phyloP scores from a whole-genome alignment of 2,888 invertebrate genomes.

The Gibbula magus region DNA sequence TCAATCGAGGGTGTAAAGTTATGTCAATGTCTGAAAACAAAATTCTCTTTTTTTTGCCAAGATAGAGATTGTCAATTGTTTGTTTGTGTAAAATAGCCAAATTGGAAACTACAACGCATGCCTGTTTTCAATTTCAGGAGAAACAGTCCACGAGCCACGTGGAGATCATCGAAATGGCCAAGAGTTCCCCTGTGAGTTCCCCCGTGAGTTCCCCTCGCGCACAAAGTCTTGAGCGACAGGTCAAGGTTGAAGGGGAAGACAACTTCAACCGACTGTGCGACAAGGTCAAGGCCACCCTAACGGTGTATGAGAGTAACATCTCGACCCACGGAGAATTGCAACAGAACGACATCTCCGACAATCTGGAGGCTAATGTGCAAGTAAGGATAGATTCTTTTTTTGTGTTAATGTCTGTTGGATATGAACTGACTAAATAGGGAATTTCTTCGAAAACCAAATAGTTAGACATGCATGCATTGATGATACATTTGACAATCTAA shows the following conservation, averaged over 20 bases:
- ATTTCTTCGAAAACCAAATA: not conserved
- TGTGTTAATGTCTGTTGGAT: not conserved
- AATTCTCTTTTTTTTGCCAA: too few relatives aligned
- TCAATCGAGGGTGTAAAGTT: too few relatives aligned
- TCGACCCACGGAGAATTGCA: conserved; percentile 57
- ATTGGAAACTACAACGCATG: too few relatives aligned
- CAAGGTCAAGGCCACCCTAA: conserved; percentile 51
- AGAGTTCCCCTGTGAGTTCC: conserved; percentile 37
- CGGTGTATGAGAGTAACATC: conserved; percentile 57
- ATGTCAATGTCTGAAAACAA: too few relatives aligned
- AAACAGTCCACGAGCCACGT: conserved; percentile 34
- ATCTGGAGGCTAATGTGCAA: conserved; percentile 61
- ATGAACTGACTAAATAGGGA: not conserved
- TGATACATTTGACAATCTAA: too few relatives aligned
- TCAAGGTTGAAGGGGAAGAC: conserved; percentile 41
- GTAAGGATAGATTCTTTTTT: conserved; percentile 38
- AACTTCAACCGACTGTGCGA: conserved; percentile 50
- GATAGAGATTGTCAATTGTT: too few relatives aligned
- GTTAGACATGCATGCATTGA: not conserved
- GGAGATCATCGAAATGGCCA: conserved; percentile 3
- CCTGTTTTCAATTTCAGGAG: conserved; percentile 27
- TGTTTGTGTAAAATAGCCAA: too few relatives aligned
- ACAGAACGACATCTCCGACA: conserved; percentile 52
- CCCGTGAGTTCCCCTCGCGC: conserved; percentile 1
- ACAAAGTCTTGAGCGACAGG: conserved; percentile 22